These are phyloP conservation scores for Drosophila quinaria DNA, from an alignment of 2,888 invertebrate genomes.

Conservation along the genomic window DNA sequence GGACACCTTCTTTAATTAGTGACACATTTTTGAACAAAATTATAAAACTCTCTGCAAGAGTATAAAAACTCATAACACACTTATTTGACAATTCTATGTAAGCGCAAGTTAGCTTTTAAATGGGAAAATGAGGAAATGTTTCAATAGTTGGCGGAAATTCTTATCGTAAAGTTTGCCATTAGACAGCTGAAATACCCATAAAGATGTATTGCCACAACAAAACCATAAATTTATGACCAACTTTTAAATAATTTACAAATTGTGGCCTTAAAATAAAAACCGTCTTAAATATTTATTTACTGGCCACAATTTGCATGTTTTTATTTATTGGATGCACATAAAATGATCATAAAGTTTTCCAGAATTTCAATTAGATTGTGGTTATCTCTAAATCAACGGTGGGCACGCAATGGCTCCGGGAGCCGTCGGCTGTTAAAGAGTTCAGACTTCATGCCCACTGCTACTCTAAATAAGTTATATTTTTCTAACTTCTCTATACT, in stretches of 20 bases:
- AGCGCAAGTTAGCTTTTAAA: background rate
- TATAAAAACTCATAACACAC: background rate
- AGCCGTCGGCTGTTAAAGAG: too few relatives aligned
- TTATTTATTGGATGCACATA: background rate
- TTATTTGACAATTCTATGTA: background rate
- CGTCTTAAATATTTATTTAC: slow-evolving; percentile 7
- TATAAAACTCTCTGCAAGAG: background rate
- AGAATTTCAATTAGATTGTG: too few relatives aligned
- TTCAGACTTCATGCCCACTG: too few relatives aligned
- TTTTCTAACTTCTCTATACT: background rate
- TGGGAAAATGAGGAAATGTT: background rate
- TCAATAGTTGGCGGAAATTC: slow-evolving; percentile 3
- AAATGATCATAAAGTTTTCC: slow-evolving; percentile 1
- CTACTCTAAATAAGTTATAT: too few relatives aligned
- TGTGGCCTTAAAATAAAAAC: slow-evolving; percentile 1
- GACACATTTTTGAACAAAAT: background rate
- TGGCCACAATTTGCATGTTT: slow-evolving; percentile 11
- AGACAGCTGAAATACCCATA: slow-evolving; percentile 10
- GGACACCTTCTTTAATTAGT: background rate
- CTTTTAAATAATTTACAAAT: slow-evolving; percentile 5
- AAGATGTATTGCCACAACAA: slow-evolving; percentile 9
- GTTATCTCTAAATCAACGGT: too few relatives aligned
- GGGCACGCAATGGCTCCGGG: too few relatives aligned
- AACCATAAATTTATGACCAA: slow-evolving; percentile 2
- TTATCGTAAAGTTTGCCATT: background rate